A percentile compares a stretch with the other conserved stretches of the same genome.
Evolutionary conservation across 92 coral and sea anemone genomes (phyloP).

Genomic region (Heliopora coerulea): DNA sequence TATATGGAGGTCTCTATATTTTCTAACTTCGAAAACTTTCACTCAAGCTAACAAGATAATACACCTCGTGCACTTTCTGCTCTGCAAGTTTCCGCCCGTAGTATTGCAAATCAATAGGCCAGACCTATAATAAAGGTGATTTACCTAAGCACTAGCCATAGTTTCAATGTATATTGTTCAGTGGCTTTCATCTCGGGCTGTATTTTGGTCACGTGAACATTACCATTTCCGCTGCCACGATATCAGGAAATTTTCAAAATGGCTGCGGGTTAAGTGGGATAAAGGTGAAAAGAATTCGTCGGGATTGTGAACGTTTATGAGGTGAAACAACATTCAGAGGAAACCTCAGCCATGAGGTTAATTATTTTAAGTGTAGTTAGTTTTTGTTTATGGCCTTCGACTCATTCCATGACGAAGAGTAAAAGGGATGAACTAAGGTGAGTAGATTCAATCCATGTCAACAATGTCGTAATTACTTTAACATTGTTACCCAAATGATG

Average conservation of each 20-base stretch:
- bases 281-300: background rate
- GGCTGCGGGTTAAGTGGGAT: slow-evolving; percentile 31
- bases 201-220: background rate
- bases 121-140: no score
- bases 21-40: no score
- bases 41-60: no score
- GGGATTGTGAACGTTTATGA: slow-evolving; percentile 20
- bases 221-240: slow-evolving; percentile 6
- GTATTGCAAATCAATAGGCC: no score
- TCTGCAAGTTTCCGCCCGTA: no score
- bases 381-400: background rate
- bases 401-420: slow-evolving; percentile 11
- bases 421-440: slow-evolving; percentile 23
- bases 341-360: slow-evolving; percentile 16
- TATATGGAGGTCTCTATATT: no score
- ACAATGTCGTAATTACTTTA: background rate
- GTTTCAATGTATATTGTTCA: no score
- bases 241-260: slow-evolving; percentile 8
- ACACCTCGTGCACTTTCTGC: no score
- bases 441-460: background rate
- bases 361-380: background rate
- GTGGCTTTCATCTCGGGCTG: no score
- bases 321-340: slow-evolving; percentile 20
- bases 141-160: no score
- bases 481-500: background rate